Base-by-base conservation (phyloP, 2,888 invertebrate genomes). In the Drepana falcataria region DNA sequence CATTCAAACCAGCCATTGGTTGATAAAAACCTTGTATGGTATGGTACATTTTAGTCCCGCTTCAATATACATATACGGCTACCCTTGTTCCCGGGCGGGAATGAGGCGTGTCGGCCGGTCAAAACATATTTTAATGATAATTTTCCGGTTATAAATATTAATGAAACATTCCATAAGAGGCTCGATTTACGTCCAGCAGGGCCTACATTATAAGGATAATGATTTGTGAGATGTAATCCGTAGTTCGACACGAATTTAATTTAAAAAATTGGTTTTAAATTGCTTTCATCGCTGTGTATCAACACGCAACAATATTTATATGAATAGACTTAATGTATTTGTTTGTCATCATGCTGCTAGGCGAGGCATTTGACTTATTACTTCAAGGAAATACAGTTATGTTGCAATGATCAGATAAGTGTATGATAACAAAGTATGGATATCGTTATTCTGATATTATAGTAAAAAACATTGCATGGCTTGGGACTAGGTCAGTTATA, bases 141-240 rank as follows among this genome's bases (percentile, higher is more conserved):
- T 85, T 85, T 86, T 82, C 81, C 79, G 79, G 77, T 78, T 81
- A 87, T 87, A 85, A 87, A 87, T 87, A 87, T 87, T 86, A 81
- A 88, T 88, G 81, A 79, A 81, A 81, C 78, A 82, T 80, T 81
- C 79, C 68, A 73, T 64, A 72, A 73, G 67, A 66, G 68, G 60
- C 59, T 72, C 77, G 73, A 76, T 77, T 78, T 77, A 77, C 73
- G 69, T 68, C 65, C 64, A 66, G 56, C 66, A 71, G 68, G 77
- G 73, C 73, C 72, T 70, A 75, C 73, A 69, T 75, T 64, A 64
- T 67, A 60, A 66, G 60, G 60, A 57, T 59, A 58, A 64, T 68
- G 55, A 53, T 55, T 61, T 51, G 52, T 55, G 52, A 54, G 57
- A 57, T 64, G 41, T 37, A 40, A 34, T 51, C 40, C 34, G 9